These are phyloP conservation scores for Engraulis encrasicolus DNA, from an alignment of 2,113 vertebrate species.

Conservation along the genomic window DNA sequence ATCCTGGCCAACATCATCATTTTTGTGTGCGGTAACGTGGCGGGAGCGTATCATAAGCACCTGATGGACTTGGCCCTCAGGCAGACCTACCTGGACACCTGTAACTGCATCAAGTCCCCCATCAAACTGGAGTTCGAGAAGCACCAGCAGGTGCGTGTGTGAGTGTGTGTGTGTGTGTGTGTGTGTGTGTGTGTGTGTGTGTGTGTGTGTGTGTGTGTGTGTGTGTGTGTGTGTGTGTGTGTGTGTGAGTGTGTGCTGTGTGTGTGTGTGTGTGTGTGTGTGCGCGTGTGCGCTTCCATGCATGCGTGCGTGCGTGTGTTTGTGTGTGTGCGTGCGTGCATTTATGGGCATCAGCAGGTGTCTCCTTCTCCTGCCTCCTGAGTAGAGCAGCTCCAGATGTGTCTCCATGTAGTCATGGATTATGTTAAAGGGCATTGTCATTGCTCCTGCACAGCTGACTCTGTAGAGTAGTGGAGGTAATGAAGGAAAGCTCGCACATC, in stretches of 20 bases:
- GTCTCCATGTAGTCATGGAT: no score
- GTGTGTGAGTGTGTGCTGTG: not conserved
- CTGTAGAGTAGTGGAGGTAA: no score
- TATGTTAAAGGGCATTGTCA: no score
- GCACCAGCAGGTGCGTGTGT: constrained; percentile 84
- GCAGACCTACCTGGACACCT: constrained; percentile 95
- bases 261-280: not conserved
- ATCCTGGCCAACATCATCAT: constrained; percentile 95
- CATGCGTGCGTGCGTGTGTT: not conserved
- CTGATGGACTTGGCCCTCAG: constrained; percentile 95
- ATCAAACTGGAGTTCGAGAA: constrained; percentile 98
- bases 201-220: not conserved
- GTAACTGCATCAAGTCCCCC: constrained; percentile 97
- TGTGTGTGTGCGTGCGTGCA: not conserved
- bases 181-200: not conserved
- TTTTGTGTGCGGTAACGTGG: constrained; percentile 95
- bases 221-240: not conserved
- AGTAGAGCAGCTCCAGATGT: no score
- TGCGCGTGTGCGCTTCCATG: not conserved
- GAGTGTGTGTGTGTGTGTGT: not conserved
- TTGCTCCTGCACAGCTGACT: no score
- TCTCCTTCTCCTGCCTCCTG: no score
- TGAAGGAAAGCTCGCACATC: no score
- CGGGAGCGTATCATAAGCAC: constrained; percentile 94
- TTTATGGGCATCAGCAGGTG: no score